A percentile compares a stretch with the other conserved stretches of the same genome.
Conservation (phyloP, 2,888 invertebrate genomes). For the Lordiphosa fenestrarum region DNA sequence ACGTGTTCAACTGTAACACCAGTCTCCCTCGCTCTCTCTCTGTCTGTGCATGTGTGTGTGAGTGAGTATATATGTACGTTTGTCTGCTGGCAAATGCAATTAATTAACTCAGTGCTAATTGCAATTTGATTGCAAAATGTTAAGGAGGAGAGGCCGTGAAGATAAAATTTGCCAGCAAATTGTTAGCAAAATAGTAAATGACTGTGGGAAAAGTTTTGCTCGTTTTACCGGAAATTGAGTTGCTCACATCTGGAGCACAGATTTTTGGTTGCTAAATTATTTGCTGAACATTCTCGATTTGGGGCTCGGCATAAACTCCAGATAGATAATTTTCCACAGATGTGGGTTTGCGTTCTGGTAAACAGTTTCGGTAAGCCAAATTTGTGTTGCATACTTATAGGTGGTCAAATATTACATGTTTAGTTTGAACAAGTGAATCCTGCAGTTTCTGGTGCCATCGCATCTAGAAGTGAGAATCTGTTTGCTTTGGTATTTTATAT, state of each 20-base stretch:
- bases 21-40: conserved; percentile 10
- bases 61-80: conserved; percentile 8
- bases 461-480: no score
- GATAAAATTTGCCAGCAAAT: conserved; percentile 1
- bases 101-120: conserved; percentile 67
- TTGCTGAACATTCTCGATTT: no score
- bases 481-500: no score
- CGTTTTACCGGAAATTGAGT: conserved; percentile 29
- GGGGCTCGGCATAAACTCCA: no score
- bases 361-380: no score
- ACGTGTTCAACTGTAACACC: conserved; percentile 48
- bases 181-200: conserved; percentile 9
- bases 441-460: no score
- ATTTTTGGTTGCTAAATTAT: conserved; percentile 10
- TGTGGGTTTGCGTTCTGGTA: no score
- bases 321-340: no score
- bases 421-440: no score
- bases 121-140: conserved; percentile 54
- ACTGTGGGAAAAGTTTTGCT: background rate
- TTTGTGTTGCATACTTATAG: no score
- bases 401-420: no score
- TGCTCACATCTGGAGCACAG: conserved; percentile 26
- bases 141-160: background rate
- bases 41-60: background rate
- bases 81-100: conserved; percentile 46